Base-by-base conservation (phyloP, 2,113 vertebrate genomes). In the Syngnathoides biaculeatus region DNA sequence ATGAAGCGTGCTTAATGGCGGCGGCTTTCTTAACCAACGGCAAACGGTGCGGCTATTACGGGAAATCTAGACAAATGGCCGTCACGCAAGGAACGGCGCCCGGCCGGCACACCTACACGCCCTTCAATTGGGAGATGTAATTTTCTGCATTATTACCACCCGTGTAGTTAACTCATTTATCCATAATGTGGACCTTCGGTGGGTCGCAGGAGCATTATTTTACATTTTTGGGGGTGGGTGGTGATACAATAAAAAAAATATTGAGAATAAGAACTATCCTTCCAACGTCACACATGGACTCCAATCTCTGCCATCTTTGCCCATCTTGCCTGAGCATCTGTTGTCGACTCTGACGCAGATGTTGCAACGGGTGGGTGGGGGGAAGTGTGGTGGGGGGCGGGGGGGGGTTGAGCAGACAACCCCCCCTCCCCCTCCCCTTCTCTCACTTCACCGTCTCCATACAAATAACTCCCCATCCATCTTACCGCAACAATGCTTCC, bases 301-400 rank as follows among this genome's bases (percentile, higher is more conserved):
- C 52, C 11, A 4, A 26, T 55, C 22, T 12, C 22, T 14, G 52
- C 67, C 74, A 48, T 71, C 68, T 56, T 50, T 72, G 75, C 63
- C 73, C 74, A 75, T 77, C 68, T 74, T 57, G 79, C 70, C 60
- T 80, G 75, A 82, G 82, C 87, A 91, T 90, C 88, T 88, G 87
- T 84, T 87, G 75, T 70, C 40, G 69, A 69, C 85, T 77, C 71
- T 35, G 64, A 83, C 84, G 84, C 85, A 88, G 87, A 89, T 88
- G 85, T 86, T 88, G 69, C 81, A 74, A 75, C 52, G 79, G 72
- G 70, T n/a, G n/a, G n/a, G n/a, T n/a, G n/a, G n/a, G n/a, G n/a
- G n/a, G n/a, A n/a, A n/a, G n/a, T n/a, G n/a, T n/a, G n/a, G n/a
- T n/a, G n/a, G n/a, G n/a, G n/a, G n/a, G n/a, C n/a, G n/a, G n/a